These are phyloP conservation scores for Holothuria leucospilota DNA, from an alignment of 53 echinoderm and acorn worm genomes.

Conservation along the genomic window DNA sequence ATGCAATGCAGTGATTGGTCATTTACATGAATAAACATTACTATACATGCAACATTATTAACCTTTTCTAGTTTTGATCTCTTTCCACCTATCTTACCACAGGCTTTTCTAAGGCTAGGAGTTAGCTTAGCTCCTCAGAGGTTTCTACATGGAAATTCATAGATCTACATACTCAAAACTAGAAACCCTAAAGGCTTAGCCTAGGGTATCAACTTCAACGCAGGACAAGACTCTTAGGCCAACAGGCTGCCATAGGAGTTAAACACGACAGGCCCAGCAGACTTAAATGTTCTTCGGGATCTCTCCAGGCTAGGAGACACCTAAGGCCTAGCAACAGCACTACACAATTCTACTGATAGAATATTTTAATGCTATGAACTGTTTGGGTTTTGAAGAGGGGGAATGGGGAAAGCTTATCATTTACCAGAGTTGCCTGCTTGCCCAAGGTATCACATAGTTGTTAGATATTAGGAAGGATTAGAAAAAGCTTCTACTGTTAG, in stretches of 20 bases:
- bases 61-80: background rate
- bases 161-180: conserved; percentile 21
- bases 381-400: too few species aligned
- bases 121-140: conserved; percentile 37
- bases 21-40: background rate
- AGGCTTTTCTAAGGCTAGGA: conserved; percentile 33
- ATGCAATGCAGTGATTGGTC: too few species aligned
- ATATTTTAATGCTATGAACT: too few species aligned
- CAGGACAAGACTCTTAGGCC: conserved; percentile 16
- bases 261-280: background rate
- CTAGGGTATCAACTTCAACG: background rate
- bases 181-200: conserved; percentile 33
- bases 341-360: too few species aligned
- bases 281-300: too few species aligned
- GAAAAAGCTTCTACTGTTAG: too few species aligned
- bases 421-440: too few species aligned
- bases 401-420: too few species aligned
- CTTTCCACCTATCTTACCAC: conserved; percentile 24
- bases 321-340: too few species aligned
- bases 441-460: too few species aligned
- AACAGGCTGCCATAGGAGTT: background rate
- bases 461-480: too few species aligned
- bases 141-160: conserved; percentile 15
- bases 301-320: too few species aligned
- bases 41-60: background rate